Base-by-base conservation (phyloP, 2,113 vertebrate genomes). In the Scartelaos histophorus region DNA sequence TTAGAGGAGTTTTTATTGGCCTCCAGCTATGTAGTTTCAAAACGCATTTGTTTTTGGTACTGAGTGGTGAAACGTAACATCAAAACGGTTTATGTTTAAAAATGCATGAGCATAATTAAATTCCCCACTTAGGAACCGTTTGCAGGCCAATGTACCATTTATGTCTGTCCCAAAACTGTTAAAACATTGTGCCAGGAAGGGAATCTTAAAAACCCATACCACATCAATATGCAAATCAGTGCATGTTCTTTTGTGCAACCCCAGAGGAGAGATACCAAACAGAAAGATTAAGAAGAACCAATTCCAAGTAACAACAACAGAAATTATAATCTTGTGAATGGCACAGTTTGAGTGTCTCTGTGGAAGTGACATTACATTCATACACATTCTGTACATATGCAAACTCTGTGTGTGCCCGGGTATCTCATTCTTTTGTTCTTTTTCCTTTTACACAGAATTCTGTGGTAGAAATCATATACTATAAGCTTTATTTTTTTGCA, bases 271-370 rank as follows among this genome's bases (percentile, higher is more conserved):
- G 22, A 15, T 15, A 13, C 22, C 56, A 58, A 58, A 57, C 6
- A 17, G 51, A 57, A 58, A 58, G 56, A 58, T 56, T n/a, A 10
- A 46, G 73, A 69, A 81, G 68, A 68, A 58, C 62, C 24, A 13
- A 65, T 76, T 78, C 60, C 54, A 67, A 81, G 73, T 75, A 67
- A 43, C 66, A 76, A 76, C 49, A 22, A 56, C 62, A 45, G 64
- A 66, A 73, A 72, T 75, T 68, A 71, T 43, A 71, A 81, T 80
- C 86, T 83, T 67, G 75, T 53, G 58, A 47, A 34, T 78, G 83
- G 82, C 76, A 81, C 56, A 71, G 65, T 72, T 29, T 1, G 25
- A 71, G 79, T 83, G 82, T 19, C 66, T 80, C 82, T 83, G 24
- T 25, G 38, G 64, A 46, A 56, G 67, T 86, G 86, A 82, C 53